Conservation (phyloP, 2,888 invertebrate genomes). For the Trachelus troglodyta region DNA sequence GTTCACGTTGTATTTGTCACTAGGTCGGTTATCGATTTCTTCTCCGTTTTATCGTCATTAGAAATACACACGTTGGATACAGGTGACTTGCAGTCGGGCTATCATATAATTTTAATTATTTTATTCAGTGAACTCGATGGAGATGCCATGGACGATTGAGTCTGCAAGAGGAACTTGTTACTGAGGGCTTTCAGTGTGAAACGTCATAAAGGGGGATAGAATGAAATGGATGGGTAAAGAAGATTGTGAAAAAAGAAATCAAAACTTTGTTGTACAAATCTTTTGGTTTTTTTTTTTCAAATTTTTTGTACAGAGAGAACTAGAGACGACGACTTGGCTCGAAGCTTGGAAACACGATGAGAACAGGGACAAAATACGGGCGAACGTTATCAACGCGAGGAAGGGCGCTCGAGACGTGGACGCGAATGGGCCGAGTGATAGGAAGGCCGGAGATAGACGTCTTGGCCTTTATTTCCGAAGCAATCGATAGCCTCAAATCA, state of each 20-base stretch:
- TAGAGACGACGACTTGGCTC: background rate
- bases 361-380: background rate
- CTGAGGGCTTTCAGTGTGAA: background rate
- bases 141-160: background rate
- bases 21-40: background rate
- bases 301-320: background rate
- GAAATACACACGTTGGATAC: background rate
- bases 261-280: no score
- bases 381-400: background rate
- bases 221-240: background rate
- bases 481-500: conserved; percentile 53
- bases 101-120: background rate
- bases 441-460: conserved; percentile 34
- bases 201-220: background rate
- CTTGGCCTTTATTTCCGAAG: conserved; percentile 48
- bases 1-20: background rate
- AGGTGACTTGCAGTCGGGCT: background rate
- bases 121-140: no score
- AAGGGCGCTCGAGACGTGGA: background rate
- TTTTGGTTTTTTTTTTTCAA: background rate
- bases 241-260: no score
- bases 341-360: background rate
- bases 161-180: background rate
- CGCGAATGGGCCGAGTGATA: background rate
- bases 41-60: background rate